Percentiles rank a stretch among this genome's conserved stretches.
phyloP scores from a whole-genome alignment of 2,797 vertebrate species.

The Glossophaga mutica region DNA sequence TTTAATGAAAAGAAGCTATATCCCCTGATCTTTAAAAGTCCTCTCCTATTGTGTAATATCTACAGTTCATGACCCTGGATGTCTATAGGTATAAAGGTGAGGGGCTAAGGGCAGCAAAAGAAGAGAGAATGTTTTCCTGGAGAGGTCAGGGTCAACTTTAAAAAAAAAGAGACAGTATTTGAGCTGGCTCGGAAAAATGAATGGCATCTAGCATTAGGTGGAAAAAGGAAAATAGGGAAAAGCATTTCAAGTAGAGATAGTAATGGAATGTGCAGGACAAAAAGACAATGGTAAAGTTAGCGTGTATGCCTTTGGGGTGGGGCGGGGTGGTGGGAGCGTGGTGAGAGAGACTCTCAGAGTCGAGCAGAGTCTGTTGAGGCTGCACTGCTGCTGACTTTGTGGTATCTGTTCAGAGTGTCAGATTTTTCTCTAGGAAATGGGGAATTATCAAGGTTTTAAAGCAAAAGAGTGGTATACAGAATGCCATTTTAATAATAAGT shows the following conservation, averaged over 20 bases:
- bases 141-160: neutral
- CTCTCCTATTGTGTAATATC: neutral
- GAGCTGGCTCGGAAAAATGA: neutral
- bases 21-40: neutral
- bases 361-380: neutral
- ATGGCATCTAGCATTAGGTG: neutral
- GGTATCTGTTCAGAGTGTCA: neutral
- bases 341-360: neutral
- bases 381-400: neutral
- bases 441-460: neutral
- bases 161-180: neutral
- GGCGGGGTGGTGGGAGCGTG: fast-evolving
- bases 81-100: neutral
- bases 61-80: neutral
- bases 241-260: neutral
- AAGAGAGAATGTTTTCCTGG: neutral
- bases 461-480: neutral
- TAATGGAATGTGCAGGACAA: neutral
- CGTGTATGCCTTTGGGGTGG: neutral
- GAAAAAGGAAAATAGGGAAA: neutral
- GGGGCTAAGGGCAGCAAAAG: neutral
- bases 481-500: neutral
- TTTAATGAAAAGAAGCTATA: neutral
- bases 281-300: neutral
- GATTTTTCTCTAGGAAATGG: neutral